Evolutionary conservation across 1,140 invertebrate genomes (phyloP), one percentile per base, ranked within the genome.

Genomic region (Drosophila pruinosa): DNA sequence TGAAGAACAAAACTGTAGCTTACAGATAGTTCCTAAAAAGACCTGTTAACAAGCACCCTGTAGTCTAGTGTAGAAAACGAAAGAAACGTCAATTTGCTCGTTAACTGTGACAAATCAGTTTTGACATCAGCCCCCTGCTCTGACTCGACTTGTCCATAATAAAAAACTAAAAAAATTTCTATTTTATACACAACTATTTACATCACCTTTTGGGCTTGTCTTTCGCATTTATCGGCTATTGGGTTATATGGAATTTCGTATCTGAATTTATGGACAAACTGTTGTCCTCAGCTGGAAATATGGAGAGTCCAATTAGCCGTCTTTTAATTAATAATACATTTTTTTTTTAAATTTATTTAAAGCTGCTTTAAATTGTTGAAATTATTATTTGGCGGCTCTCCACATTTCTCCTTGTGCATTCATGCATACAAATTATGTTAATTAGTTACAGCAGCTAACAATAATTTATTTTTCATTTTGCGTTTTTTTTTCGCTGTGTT

Each of bases 401-500:
- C 38, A 21, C 17, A 36, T 69, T 53, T 73, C 50, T 43, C 22
- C 14, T 59, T 17, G 72, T 36, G 62, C 72, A 76, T 67, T 80
- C 76, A 63, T 77, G 82, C 82, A 78, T 78, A 78, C 73, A 65
- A 88, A 86, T 88, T 75, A 86, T 88, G 81, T 59, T 86, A 86
- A 86, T 88, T 86, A 81, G 81, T 86, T 86, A 81, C 81, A 86
- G 71, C 71, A 31, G 50, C 54, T 45, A 54, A 65, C 47, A 45
- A 59, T 57, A 19, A 24, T 21, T 10, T 54, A 19, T 28, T 12
- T 45, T 2, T 41, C 21, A 28, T 56, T 72, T 68, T 72, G 38
- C 67, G 62, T 65, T 56, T 39, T 72, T 14, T 53, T 48, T 39
- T 19, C 7, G 34, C 53, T 45, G 43, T 52, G 54, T 59, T 72